Conservation (phyloP, 2,888 invertebrate species). For the Harpalus rufipes region DNA sequence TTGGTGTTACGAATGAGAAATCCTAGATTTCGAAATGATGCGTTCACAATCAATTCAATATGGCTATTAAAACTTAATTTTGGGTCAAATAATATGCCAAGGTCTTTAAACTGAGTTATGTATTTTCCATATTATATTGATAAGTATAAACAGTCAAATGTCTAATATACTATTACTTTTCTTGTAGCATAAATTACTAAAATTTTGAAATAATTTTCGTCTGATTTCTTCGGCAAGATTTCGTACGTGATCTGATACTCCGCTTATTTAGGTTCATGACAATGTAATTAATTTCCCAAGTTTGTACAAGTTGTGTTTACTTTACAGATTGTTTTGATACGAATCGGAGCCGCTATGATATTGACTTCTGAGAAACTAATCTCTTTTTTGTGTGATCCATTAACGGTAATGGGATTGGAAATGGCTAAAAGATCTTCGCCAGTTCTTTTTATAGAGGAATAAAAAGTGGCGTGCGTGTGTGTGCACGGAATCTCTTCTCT, state of each 20-base stretch:
- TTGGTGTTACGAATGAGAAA: too few relatives aligned
- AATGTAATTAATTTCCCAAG: conserved; percentile 56
- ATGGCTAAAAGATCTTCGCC: conserved; percentile 64
- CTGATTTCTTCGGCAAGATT: neutral
- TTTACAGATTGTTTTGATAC: conserved; percentile 63
- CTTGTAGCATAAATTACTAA: too few relatives aligned
- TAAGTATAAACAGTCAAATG: too few relatives aligned
- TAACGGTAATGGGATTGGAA: conserved; percentile 67
- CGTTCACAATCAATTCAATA: too few relatives aligned
- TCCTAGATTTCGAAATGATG: too few relatives aligned
- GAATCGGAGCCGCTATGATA: conserved; percentile 58
- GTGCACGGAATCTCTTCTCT: conserved; percentile 39
- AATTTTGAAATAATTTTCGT: too few relatives aligned
- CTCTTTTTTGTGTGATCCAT: conserved; percentile 66
- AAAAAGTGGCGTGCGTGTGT: conserved; percentile 53
- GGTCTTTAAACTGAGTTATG: too few relatives aligned
- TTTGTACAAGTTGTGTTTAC: conserved; percentile 45
- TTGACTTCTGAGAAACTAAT: conserved; percentile 65
- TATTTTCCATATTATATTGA: too few relatives aligned
- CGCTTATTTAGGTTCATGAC: conserved; percentile 19
- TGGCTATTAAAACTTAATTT: too few relatives aligned
- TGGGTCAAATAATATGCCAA: too few relatives aligned
- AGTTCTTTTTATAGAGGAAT: conserved; percentile 63
- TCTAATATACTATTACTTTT: too few relatives aligned
- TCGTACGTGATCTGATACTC: neutral